Percentiles rank a stretch among this genome's conserved stretches.
phyloP scores from a whole-genome alignment of 2,888 invertebrate species.

The Sthenelais limicola region DNA sequence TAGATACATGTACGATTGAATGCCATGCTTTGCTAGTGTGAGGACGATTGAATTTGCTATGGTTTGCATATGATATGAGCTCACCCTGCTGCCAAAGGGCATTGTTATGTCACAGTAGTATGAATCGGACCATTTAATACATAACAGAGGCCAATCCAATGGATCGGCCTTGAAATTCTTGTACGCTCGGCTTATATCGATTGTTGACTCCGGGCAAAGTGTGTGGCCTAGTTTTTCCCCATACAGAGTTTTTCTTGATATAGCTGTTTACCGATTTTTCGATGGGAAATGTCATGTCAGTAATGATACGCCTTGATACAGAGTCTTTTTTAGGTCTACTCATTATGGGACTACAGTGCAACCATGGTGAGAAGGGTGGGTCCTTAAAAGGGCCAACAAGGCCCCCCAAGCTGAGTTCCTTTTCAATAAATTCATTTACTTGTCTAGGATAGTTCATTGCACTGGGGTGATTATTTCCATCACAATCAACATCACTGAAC shows the following conservation, averaged over 20 bases:
- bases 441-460: background rate
- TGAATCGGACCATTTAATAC: background rate
- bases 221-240: background rate
- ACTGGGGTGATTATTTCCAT: background rate
- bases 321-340: background rate
- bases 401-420: background rate
- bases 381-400: background rate
- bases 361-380: background rate
- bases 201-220: too few species aligned
- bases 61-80: too few species aligned
- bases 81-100: background rate
- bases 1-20: background rate
- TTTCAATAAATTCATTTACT: background rate
- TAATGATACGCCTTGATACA: background rate
- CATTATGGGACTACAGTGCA: background rate
- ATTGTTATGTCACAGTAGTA: background rate
- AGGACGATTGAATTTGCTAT: background rate
- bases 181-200: too few species aligned
- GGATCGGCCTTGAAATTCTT: background rate
- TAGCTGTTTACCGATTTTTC: background rate
- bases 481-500: background rate
- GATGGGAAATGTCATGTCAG: background rate
- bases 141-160: background rate
- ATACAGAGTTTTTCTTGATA: background rate
- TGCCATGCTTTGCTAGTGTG: background rate